Conservation (phyloP, 2,113 vertebrate species). For the Aythya baeri region DNA sequence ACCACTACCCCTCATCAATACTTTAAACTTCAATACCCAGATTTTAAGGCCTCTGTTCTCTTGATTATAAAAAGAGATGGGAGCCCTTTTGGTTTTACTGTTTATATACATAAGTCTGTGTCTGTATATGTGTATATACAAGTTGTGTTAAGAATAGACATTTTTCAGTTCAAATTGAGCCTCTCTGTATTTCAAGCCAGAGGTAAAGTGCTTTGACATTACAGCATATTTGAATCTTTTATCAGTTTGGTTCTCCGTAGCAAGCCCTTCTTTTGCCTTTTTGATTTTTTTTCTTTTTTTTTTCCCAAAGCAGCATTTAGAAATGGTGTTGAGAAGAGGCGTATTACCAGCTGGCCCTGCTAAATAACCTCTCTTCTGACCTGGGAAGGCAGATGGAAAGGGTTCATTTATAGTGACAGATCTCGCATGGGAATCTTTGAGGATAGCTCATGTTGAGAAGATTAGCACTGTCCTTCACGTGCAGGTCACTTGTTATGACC, state of each 20-base stretch:
- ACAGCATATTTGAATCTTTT: not conserved
- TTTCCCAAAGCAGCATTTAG: slow-evolving; percentile 36
- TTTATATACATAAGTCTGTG: not conserved
- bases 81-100: not conserved
- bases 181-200: not conserved
- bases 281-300: not conserved
- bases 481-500: slow-evolving; percentile 63
- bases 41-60: not conserved
- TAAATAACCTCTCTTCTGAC: slow-evolving; percentile 75
- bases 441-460: slow-evolving; percentile 65
- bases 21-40: not conserved
- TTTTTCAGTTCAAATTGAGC: not conserved
- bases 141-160: not conserved
- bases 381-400: slow-evolving; percentile 77
- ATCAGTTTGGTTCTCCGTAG: not conserved
- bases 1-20: not conserved
- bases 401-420: slow-evolving; percentile 74
- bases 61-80: not conserved
- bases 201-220: not conserved
- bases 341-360: slow-evolving; percentile 71
- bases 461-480: slow-evolving; percentile 69
- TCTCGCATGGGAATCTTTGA: slow-evolving; percentile 71
- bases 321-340: slow-evolving; percentile 58
- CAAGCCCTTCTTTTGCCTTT: not conserved
- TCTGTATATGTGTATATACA: not conserved